A percentile compares a stretch with the other conserved stretches of the same genome.
These are phyloP conservation scores for Phymatocera aterrima DNA, from an alignment of 2,888 invertebrate genomes.

Conservation along the genomic window DNA sequence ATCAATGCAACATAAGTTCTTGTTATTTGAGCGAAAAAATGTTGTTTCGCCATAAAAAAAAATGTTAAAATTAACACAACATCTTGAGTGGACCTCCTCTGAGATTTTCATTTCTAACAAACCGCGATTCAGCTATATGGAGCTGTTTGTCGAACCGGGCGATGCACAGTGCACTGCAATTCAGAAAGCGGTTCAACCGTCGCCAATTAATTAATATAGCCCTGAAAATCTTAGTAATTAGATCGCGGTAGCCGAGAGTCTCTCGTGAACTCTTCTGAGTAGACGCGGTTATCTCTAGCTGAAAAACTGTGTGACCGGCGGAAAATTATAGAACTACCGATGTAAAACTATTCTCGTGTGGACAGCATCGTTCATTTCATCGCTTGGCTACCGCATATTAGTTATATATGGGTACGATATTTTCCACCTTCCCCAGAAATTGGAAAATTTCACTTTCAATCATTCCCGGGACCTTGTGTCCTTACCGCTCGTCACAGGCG, in stretches of 20 bases:
- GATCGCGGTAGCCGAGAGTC: not conserved
- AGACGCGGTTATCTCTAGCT: not conserved
- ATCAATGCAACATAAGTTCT: not conserved
- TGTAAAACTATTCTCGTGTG: too few relatives aligned
- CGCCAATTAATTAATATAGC: not conserved
- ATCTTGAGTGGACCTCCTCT: too few relatives aligned
- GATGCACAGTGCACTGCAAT: not conserved
- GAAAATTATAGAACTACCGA: too few relatives aligned
- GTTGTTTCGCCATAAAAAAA: too few relatives aligned
- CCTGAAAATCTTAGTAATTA: not conserved
- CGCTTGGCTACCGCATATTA: too few relatives aligned
- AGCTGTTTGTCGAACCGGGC: not conserved
- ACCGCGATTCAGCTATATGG: not conserved
- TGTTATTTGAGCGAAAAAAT: too few relatives aligned
- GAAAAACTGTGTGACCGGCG: too few relatives aligned
- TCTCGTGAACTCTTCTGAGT: not conserved
- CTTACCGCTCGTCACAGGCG: conserved; percentile 92
- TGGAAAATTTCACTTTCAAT: not conserved
- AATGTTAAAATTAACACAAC: too few relatives aligned
- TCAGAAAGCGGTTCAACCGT: not conserved
- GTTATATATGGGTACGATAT: too few relatives aligned
- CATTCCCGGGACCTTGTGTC: conserved; percentile 68
- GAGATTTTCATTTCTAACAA: too few relatives aligned
- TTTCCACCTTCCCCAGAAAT: not conserved
- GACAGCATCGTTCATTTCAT: too few relatives aligned